A percentile compares a stretch with the other conserved stretches of the same genome.
Conservation (phyloP, 2,888 invertebrate genomes). For the Aricia artaxerxes region DNA sequence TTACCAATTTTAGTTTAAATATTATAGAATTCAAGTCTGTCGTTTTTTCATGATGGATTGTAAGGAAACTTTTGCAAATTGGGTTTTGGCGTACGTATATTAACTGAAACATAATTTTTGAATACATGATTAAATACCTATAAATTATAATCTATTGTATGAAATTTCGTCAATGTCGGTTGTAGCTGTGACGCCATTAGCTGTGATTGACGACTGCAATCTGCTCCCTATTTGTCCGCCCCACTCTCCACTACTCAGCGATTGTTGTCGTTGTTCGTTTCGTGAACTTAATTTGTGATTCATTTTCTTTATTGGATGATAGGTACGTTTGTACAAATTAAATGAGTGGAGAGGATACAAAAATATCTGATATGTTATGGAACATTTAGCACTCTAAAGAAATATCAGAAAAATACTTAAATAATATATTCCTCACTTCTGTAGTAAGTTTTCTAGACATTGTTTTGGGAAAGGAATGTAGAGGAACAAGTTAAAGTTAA, state of each 20-base stretch:
- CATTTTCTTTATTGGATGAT: background rate
- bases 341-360: background rate
- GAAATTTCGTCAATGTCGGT: background rate
- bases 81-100: background rate
- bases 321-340: background rate
- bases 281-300: background rate
- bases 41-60: background rate
- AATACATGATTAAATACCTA: background rate
- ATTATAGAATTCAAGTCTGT: too few species aligned
- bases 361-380: background rate
- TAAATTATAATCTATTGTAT: background rate
- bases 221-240: background rate
- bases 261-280: background rate
- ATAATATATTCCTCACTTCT: too few species aligned
- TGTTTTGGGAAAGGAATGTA: too few species aligned
- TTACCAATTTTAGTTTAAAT: too few species aligned
- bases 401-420: too few species aligned
- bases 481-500: too few species aligned
- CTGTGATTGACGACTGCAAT: slow-evolving; percentile 1
- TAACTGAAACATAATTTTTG: too few species aligned
- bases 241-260: background rate
- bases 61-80: background rate
- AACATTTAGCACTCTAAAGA: too few species aligned
- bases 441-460: too few species aligned
- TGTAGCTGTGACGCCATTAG: background rate